phyloP scores from a whole-genome alignment of 2,888 invertebrate species.

The Branchellion lobata region DNA sequence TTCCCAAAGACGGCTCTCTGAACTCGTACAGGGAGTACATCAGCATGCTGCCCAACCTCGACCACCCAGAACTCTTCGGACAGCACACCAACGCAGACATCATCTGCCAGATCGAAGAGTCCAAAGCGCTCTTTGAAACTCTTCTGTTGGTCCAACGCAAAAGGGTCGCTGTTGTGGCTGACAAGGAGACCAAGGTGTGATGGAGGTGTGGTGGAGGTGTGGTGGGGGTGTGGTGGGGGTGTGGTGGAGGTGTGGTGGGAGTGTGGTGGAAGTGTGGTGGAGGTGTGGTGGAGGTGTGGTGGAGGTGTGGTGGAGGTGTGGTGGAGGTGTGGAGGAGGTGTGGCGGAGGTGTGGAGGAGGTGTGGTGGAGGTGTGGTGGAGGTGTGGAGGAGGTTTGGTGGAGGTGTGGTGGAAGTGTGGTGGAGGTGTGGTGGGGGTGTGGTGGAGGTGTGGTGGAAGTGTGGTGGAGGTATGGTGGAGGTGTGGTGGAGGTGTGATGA shows the following conservation, averaged over 20 bases:
- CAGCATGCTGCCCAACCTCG: slow-evolving; percentile 74
- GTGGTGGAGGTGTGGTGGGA: no score
- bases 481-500: no score
- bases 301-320: slow-evolving; percentile 63
- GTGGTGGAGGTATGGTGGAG: no score
- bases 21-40: slow-evolving; percentile 80
- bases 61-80: slow-evolving; percentile 83
- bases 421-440: background rate
- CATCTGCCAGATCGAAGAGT: slow-evolving; percentile 79
- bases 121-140: slow-evolving; percentile 74
- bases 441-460: no score
- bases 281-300: background rate
- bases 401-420: background rate
- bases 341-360: background rate
- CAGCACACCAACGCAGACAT: slow-evolving; percentile 89
- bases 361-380: no score
- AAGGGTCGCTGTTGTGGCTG: slow-evolving; percentile 62
- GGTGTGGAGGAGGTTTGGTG: slow-evolving; percentile 64
- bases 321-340: background rate
- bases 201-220: background rate
- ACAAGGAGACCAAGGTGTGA: slow-evolving; percentile 72
- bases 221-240: background rate
- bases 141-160: slow-evolving; percentile 77
- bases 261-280: background rate
- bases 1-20: slow-evolving; percentile 78